Conservation (phyloP, 92 coral and sea anemone species). For the Meandrina meandrites region DNA sequence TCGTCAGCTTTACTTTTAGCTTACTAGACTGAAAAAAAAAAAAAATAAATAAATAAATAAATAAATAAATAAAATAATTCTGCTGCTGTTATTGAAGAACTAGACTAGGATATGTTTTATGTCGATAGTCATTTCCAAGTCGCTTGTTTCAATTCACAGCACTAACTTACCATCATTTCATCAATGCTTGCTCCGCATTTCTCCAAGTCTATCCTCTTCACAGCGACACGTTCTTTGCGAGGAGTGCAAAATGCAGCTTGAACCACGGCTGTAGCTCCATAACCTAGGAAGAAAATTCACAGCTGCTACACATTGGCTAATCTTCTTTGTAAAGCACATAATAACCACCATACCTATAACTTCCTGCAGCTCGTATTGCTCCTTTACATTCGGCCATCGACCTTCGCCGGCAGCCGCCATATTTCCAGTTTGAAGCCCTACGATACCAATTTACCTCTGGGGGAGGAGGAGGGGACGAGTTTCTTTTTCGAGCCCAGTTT, state of each 20-base stretch:
- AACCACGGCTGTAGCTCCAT: constrained; percentile 99
- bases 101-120: background rate
- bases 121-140: no score
- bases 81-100: background rate
- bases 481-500: background rate
- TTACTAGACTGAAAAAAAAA: background rate
- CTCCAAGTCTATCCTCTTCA: constrained; percentile 97
- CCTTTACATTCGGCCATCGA: constrained; percentile 89
- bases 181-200: constrained; percentile 98
- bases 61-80: no score
- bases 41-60: no score
- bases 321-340: constrained; percentile 6
- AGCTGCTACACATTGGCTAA: background rate
- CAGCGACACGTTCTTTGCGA: constrained; percentile 88
- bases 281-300: constrained; percentile 52
- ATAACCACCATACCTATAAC: constrained; percentile 77
- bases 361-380: constrained; percentile 88
- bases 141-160: background rate
- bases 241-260: constrained; percentile 90
- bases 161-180: constrained; percentile 91
- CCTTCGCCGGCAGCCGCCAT: constrained; percentile 70
- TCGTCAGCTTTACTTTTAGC: background rate
- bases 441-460: background rate
- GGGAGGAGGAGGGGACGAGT: background rate
- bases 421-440: constrained; percentile 1